Conservation (phyloP, 2,888 invertebrate genomes). For the Spilosoma lubricipeda region DNA sequence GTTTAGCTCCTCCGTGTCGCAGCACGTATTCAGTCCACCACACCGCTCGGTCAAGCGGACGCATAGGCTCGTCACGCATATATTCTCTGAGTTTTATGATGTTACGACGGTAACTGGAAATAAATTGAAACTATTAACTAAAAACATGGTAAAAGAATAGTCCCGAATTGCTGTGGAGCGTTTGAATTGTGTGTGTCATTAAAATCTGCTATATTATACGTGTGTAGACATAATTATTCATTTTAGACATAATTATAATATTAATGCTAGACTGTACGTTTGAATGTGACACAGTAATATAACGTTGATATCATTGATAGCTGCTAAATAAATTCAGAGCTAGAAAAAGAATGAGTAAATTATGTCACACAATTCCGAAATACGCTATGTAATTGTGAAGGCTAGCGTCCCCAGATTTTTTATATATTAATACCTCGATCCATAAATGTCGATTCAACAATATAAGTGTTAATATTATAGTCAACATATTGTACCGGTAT, state of each 20-base stretch:
- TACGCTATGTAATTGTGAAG: too few relatives aligned
- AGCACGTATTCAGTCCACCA: conserved; percentile 68
- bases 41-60: conserved; percentile 54
- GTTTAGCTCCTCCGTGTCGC: conserved; percentile 69
- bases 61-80: conserved; percentile 17
- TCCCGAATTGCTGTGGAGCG: neutral
- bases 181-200: neutral
- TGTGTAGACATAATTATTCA: neutral
- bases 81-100: neutral
- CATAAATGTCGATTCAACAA: too few relatives aligned
- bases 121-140: neutral
- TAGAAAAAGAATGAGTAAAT: too few relatives aligned
- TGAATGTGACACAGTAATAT: too few relatives aligned
- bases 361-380: too few relatives aligned
- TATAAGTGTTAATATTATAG: neutral
- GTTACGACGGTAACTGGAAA: neutral
- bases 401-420: too few relatives aligned
- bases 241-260: too few relatives aligned
- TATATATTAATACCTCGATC: too few relatives aligned
- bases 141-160: neutral
- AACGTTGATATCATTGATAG: too few relatives aligned
- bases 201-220: neutral
- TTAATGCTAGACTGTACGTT: too few relatives aligned
- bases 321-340: neutral
- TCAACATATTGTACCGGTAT: neutral